Evolutionary conservation across 2,113 vertebrate genomes (phyloP).

Genomic region (Tursiops truncatus): DNA sequence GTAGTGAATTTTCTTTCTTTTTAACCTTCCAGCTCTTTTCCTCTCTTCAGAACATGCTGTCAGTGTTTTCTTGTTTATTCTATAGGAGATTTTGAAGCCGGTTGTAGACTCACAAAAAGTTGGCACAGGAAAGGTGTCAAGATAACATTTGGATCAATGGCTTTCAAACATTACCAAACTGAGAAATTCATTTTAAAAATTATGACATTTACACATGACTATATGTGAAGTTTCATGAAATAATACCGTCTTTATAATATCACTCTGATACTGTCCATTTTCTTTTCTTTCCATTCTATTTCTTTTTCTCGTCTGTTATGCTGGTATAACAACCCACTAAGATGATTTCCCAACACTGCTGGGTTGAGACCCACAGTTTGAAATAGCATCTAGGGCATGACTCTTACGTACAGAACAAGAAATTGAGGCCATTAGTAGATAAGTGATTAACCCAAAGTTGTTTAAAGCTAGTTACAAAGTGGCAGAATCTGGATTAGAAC

Average conservation of each 20-base stretch:
- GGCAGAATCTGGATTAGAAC: not conserved
- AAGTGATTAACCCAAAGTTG: not conserved
- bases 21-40: not conserved
- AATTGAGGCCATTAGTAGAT: not conserved
- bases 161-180: not conserved
- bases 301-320: not conserved
- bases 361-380: not conserved
- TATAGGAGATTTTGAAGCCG: not conserved
- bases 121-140: not conserved
- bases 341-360: not conserved
- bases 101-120: not conserved
- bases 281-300: not conserved
- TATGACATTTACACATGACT: not conserved
- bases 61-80: not conserved
- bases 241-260: not conserved
- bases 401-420: not conserved
- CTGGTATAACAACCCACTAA: not conserved
- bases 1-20: not conserved
- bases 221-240: not conserved
- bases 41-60: not conserved
- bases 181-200: not conserved
- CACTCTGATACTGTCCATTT: no score
- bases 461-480: not conserved
- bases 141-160: not conserved
- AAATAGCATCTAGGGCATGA: not conserved